Conservation (phyloP, 2,888 invertebrate genomes). For the Megaustenia siamemsis region DNA sequence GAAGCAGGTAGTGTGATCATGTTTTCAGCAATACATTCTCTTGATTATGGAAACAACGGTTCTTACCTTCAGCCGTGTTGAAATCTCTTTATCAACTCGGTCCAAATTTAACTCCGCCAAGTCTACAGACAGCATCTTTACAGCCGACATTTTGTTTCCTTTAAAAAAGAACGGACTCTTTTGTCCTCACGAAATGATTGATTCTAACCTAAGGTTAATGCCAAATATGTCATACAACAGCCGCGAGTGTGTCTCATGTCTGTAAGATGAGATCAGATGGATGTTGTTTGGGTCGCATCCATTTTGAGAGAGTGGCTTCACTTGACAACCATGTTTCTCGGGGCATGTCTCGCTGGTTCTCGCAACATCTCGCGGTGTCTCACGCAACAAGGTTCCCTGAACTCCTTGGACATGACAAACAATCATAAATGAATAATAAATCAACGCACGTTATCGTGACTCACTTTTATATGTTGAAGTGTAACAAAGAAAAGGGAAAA, state of each 20-base stretch:
- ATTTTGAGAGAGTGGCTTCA: constrained; percentile 58
- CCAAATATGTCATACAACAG: not conserved
- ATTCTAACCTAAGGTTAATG: not conserved
- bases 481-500: no score
- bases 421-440: no score
- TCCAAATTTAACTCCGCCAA: constrained; percentile 58
- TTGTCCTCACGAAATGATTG: constrained; percentile 54
- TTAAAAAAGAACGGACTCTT: constrained; percentile 23
- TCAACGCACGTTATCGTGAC: no score
- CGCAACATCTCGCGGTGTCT: constrained; percentile 50
- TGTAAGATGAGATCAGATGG: constrained; percentile 52
- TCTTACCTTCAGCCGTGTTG: constrained; percentile 56
- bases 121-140: constrained; percentile 53
- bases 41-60: not conserved
- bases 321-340: constrained; percentile 62
- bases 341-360: constrained; percentile 52
- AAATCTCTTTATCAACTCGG: constrained; percentile 55
- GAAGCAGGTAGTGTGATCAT: no score
- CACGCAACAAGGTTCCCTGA: no score
- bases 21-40: no score
- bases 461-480: no score
- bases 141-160: constrained; percentile 55
- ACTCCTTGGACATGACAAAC: no score
- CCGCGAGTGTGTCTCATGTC: constrained; percentile 41
- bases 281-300: no score